Evolutionary conservation across 2,113 vertebrate species (phyloP).

Genomic region (Pteronura brasiliensis): DNA sequence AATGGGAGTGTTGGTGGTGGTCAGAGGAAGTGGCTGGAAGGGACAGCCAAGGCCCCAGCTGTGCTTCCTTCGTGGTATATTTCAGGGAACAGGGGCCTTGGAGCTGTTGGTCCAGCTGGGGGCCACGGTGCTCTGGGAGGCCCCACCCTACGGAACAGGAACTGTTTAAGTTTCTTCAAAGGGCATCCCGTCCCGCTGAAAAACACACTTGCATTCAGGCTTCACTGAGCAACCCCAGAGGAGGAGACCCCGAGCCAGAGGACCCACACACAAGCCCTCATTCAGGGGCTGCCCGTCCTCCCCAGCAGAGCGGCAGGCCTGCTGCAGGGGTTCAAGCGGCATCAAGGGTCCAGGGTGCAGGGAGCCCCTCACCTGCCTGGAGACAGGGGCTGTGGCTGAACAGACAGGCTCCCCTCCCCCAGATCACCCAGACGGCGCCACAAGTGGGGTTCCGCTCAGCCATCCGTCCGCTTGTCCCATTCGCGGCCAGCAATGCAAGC

Average conservation of each 20-base stretch:
- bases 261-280: rapidly evolving
- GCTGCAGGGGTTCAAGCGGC: not conserved
- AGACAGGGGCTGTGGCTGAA: not conserved
- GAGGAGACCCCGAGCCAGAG: not conserved
- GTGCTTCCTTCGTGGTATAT: not conserved
- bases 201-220: not conserved
- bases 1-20: not conserved
- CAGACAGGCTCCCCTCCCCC: not conserved
- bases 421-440: not conserved
- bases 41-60: not conserved
- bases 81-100: not conserved
- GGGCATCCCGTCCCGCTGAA: rapidly evolving
- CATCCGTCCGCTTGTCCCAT: not conserved
- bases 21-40: not conserved
- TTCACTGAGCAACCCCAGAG: not conserved
- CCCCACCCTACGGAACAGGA: too few relatives aligned
- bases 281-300: not conserved
- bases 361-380: not conserved
- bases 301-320: not conserved
- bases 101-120: not conserved
- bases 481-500: not conserved
- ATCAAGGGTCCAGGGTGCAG: not conserved
- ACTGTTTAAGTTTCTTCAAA: not conserved
- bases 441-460: not conserved
- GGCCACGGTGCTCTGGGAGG: not conserved